Conservation (phyloP, 64 coral and sea anemone species). For the Pocillopora verrucosa region DNA sequence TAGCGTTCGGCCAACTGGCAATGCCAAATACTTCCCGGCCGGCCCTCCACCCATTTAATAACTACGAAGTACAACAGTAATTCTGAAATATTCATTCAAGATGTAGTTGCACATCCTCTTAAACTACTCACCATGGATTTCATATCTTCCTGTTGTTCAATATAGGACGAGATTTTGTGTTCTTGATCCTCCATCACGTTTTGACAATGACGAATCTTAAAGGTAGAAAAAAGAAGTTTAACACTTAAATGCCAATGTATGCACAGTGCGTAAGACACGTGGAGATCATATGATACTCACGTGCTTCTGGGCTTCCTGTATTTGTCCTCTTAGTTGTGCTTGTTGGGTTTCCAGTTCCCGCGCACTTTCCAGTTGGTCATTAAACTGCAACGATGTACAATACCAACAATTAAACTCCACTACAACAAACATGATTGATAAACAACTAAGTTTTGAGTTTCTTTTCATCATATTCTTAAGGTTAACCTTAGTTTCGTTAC, state of each 20-base stretch:
- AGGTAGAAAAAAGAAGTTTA: neutral
- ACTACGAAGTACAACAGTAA: too few species aligned
- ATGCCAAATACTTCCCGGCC: too few species aligned
- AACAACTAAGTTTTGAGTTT: neutral
- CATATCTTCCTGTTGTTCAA: constrained; percentile 81
- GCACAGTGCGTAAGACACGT: neutral
- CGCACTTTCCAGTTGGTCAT: constrained; percentile 62
- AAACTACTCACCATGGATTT: constrained; percentile 63
- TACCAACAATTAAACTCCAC: neutral
- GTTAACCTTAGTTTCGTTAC: neutral
- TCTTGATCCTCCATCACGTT: constrained; percentile 96
- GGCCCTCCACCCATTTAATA: too few species aligned
- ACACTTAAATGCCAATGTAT: neutral
- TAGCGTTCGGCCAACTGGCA: too few species aligned
- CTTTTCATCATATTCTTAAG: neutral
- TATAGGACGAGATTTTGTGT: constrained; percentile 74
- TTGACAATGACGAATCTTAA: constrained; percentile 88
- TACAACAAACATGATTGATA: neutral
- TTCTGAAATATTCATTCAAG: too few species aligned
- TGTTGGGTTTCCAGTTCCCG: constrained; percentile 61
- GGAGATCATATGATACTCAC: constrained; percentile 34
- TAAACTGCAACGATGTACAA: constrained; percentile 54
- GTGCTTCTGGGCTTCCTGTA: constrained; percentile 87
- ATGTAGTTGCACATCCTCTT: too few species aligned
- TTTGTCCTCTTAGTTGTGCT: constrained; percentile 69